Base-by-base conservation (phyloP, 1,140 invertebrate genomes). In the Papilio polyxenes region DNA sequence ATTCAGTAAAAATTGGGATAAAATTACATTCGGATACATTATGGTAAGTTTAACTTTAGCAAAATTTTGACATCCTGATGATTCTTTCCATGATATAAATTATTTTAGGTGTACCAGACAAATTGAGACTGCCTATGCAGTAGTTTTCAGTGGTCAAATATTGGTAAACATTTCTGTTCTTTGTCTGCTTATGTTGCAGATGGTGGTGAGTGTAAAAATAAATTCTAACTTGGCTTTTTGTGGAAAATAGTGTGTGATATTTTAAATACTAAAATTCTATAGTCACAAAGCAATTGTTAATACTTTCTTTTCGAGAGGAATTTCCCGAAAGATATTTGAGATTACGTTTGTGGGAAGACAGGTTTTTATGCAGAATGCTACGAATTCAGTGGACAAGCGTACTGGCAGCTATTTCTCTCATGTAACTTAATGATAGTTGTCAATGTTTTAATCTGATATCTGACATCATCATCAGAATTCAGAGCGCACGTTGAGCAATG, bases 61-160 rank as follows among this genome's bases (percentile, higher is more conserved):
- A 62, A 6, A 62, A 20, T 5, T 62, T 20, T 62, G n/a, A 65
- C 9, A 31, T 65, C 4, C 1, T 23, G 31, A 62, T 62, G 62
- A 4, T 17, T 17, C 13, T 15, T 72, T 37, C 37, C 37, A 15
- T 13, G 13, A 8, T 0, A 72, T 6, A 31, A 37, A 37, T 15
- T 40, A 3, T 78, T 84, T 82, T 74, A 92, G 91, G 87, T 92
- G 91, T 53, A 84, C 85, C 5, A 83, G 81, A 44, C 79, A 89
- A 72, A 85, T 76, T 17, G 84, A 89, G 56, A 44, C 77, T 11
- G 84, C 85, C 2, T 92, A 85, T 65, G 74, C 79, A 10, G 51
- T 83, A 0, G 82, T 92, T 1, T 91, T 87, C 83, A 91, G 90
- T 72, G 86, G 86, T 6, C 90, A 92, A 75, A 89, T 92, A 20